Percentiles rank a stretch among this genome's conserved stretches.
Conservation (phyloP, 2,888 invertebrate genomes). For the Punctoribates punctum region DNA sequence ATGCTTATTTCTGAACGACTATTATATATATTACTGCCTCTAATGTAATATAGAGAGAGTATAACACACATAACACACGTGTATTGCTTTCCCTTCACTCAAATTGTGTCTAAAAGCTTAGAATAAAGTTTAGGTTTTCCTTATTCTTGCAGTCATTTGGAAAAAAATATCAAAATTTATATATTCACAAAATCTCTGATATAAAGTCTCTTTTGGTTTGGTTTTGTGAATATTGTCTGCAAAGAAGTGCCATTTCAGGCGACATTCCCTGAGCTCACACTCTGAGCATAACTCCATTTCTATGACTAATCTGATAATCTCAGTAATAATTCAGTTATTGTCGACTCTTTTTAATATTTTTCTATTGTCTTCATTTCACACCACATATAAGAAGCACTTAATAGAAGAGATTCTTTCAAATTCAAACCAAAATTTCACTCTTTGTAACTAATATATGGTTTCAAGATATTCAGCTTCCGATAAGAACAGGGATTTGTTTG, state of each 20-base stretch:
- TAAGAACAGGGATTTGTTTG: no score
- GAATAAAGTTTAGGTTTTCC: slow-evolving; percentile 1
- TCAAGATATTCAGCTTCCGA: no score
- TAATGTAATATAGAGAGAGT: slow-evolving; percentile 9
- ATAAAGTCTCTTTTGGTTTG: neutral
- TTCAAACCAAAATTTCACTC: neutral
- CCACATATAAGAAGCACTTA: no score
- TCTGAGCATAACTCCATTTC: neutral
- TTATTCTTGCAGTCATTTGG: slow-evolving; percentile 14
- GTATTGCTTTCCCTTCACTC: neutral
- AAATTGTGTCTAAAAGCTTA: slow-evolving; percentile 28
- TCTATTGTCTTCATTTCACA: neutral
- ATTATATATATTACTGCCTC: slow-evolving; percentile 12
- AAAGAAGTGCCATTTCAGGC: slow-evolving; percentile 36
- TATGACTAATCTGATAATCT: neutral
- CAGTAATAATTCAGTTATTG: neutral
- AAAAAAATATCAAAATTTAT: neutral
- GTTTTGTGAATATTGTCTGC: slow-evolving; percentile 12
- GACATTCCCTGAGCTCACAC: neutral
- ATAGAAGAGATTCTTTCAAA: no score
- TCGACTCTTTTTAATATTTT: neutral
- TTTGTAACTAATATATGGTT: no score
- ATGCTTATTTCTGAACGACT: neutral
- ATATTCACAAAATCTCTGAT: slow-evolving; percentile 9
- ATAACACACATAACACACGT: slow-evolving; percentile 19